A percentile compares a stretch with the other conserved stretches of the same genome.
phyloP scores from a whole-genome alignment of 1,140 invertebrate species.

The Dinoponera quadriceps region DNA sequence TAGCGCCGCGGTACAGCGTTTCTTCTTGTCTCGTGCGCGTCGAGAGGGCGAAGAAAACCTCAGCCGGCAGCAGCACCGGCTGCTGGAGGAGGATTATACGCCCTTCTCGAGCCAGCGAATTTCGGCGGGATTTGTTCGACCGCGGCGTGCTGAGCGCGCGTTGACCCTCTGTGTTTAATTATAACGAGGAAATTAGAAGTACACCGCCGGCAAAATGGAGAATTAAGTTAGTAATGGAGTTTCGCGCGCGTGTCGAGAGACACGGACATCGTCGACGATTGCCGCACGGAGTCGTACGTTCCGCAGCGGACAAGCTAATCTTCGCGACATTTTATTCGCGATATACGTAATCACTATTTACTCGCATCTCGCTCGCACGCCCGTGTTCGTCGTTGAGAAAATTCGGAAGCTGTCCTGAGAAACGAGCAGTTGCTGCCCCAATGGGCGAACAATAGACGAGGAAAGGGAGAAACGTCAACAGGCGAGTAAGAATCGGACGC shows the following conservation, averaged over 20 bases:
- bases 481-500: too few species aligned
- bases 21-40: constrained; percentile 41
- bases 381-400: too few species aligned
- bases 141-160: not conserved
- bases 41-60: not conserved
- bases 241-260: not conserved
- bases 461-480: too few species aligned
- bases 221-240: constrained; percentile 14
- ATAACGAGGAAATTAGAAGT: constrained; percentile 6
- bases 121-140: not conserved
- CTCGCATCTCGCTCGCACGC: too few species aligned
- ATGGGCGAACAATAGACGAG: too few species aligned
- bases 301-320: not conserved
- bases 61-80: too few species aligned
- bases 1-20: constrained; percentile 51
- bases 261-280: not conserved
- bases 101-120: not conserved
- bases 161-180: not conserved
- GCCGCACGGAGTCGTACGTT: not conserved
- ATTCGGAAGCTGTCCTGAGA: not conserved
- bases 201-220: not conserved
- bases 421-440: too few species aligned
- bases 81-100: too few species aligned
- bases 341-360: not conserved
- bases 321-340: not conserved